Base-by-base conservation (phyloP, 2,888 invertebrate genomes). In the Odontocolon sp. region DNA sequence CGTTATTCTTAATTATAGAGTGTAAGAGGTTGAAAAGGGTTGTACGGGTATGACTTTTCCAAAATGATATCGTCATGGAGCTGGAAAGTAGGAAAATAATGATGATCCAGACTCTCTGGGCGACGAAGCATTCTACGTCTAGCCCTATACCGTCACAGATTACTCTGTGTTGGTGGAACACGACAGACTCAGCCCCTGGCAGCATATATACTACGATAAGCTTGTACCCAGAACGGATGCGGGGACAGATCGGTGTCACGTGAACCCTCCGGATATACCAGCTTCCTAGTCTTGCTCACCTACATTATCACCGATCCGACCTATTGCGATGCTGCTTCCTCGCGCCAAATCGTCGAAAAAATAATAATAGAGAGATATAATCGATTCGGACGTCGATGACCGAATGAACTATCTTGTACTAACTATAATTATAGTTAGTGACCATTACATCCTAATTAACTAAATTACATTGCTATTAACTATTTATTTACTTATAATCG, bases 181-280 rank as follows among this genome's bases (percentile, higher is more conserved):
- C 66, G 74, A 40, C 52, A 61, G 74, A 40, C 63, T 74, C 73
- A 76, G 79, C 79, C 78, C 80, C 80, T 73, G 56, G 66, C 59
- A 54, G 59, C 57, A 31, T 52, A 56, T 26, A 14, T 42, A 80
- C 82, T 82, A 80, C 79, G 78, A 81, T 80, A 67, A 80, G 84
- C 82, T 50, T 82, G 78, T 83, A 83, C 82, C 80, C 80, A 84
- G 83, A 88, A 86, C 88, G 88, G 88, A 88, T 88, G 89, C 87
- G 85, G 87, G 88, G 88, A 85, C 87, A 84, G 84, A 89, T 89
- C 88, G 88, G 89, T 89, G 89, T 89, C 89, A 89, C 88, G 88
- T 88, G 87, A 86, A 89, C 87, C 87, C 89, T 88, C 88, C 89
- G 89, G 89, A 89, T 88, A 88, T 87, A 88, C 84, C 86, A 85